Evolutionary conservation across 1,140 invertebrate species (phyloP), one percentile per base, ranked within the genome.

Genomic region (Steinernema feltiae): DNA sequence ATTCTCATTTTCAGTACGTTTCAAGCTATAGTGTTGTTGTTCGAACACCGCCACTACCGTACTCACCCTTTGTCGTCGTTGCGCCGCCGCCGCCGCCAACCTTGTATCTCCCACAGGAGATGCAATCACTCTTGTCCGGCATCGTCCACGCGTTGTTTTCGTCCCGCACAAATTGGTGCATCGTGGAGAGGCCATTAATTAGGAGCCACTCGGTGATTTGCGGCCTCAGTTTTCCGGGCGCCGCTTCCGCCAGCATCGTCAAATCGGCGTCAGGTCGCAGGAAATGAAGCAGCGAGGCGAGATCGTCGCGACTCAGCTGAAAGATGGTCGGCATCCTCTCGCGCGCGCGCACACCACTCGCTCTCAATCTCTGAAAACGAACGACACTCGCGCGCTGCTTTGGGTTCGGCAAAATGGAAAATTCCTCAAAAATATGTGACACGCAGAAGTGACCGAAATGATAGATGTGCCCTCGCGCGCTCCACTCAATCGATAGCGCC

Each of bases 81-180:
- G n/a, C n/a, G n/a, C n/a, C n/a, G n/a, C n/a, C n/a, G n/a, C n/a
- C n/a, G n/a, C 53, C 53, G 7, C 53, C 53, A 27, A 63, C 53
- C 53, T 63, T 63, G 53, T 63, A 63, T 27, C 53, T 12, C 12
- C 53, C 53, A 27, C 53, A 63, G 7, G 53, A 63, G 24, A 63
- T 63, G 24, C 53, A 63, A 63, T 63, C 53, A 3, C 15, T 63
- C 53, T 63, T 63, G 53, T 63, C 53, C 53, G 53, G 53, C 53
- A 63, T 63, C 53, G 53, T 63, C 53, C 53, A 63, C 53, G 7
- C 53, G 53, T 63, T 63, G 53, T 63, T 63, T 63, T 63, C 53
- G 53, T 63, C 53, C 15, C 53, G 12, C 53, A 63, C 53, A 27
- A 63, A 63, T 63, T 63, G 53, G 24, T 63, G 53, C 53, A 63